Percentiles rank a stretch among this genome's conserved stretches.
Conservation (phyloP, 2,797 vertebrate genomes). For the Microhierax caerulescens region DNA sequence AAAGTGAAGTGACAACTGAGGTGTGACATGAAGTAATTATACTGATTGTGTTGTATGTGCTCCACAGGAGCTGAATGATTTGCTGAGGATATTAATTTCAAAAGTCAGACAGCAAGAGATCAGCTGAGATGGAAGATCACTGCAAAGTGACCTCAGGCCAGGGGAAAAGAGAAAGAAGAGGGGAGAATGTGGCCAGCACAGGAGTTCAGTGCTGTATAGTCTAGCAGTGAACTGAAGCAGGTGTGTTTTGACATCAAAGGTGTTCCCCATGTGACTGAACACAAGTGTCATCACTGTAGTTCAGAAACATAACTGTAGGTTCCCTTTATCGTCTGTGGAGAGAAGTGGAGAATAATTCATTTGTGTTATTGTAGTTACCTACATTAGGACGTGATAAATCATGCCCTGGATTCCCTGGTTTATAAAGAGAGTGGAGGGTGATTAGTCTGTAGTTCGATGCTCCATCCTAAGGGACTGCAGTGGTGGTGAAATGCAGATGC, state of each 20-base stretch:
- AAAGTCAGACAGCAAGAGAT: slow-evolving; percentile 42
- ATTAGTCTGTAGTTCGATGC: background rate
- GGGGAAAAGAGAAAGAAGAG: background rate
- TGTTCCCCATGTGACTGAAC: background rate
- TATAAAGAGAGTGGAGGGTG: background rate
- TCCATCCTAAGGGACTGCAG: background rate
- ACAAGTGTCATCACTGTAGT: background rate
- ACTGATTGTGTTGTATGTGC: slow-evolving; percentile 55
- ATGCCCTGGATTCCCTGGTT: background rate
- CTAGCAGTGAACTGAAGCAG: background rate
- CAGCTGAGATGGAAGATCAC: slow-evolving; percentile 32
- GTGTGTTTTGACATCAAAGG: background rate
- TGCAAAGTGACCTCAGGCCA: slow-evolving; percentile 32
- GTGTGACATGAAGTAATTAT: slow-evolving; percentile 51
- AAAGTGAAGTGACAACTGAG: slow-evolving; percentile 52
- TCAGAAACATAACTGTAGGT: background rate
- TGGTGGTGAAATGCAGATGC: background rate
- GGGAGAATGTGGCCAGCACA: background rate
- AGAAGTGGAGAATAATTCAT: background rate
- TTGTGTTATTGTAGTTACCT: background rate
- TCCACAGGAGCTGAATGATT: slow-evolving; percentile 22
- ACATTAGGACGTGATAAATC: background rate
- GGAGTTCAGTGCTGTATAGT: background rate
- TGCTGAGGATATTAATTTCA: slow-evolving; percentile 50
- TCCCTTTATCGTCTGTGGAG: background rate